Evolutionary conservation across 53 echinoderm and acorn worm genomes (phyloP), one percentile per base, ranked within the genome.

Genomic region (Holothuria leucospilota): DNA sequence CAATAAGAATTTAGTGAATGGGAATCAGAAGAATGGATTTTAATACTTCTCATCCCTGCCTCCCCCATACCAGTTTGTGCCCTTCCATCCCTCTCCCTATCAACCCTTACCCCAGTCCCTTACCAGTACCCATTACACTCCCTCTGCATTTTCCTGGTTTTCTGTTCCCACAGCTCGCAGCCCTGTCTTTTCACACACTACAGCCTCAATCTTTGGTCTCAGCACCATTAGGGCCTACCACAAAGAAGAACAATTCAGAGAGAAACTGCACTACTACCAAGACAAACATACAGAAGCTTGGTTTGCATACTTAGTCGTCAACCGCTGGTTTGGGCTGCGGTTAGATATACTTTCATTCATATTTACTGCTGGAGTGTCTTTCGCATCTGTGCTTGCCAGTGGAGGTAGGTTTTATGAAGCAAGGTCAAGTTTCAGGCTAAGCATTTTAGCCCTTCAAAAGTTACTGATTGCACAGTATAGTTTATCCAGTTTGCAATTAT

Each of bases 161-260:
- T 71, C 26, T 29, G 12, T 63, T 39, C 13, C 58, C 65, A 6
- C 91, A 98, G 99, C 93, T 69, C 95, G 98, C 20, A 92, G 95
- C 73, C 99, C 99, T 1, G 93, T 98, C 39, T 98, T 98, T 89
- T 95, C 99, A 2, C 95, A 95, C 66, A 93, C 90, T 20, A 95
- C 99, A 15, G 71, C 90, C 15, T 90, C 95, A 14, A 86, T 98
- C 62, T 88, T 93, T 18, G 99, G 99, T 20, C 85, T 98, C 11
- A 85, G 89, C 71, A 92, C 92, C 23, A 93, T 98, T 56, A 90
- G 99, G 4, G 85, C 99, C 41, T 93, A 93, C 85, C 86, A 90
- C 78, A 95, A 90, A 68, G 88, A 98, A 39, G 46, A 58, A 14
- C 82, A 90, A 24, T 93, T 95, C 73, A 65, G 73, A 26, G 6